Evolutionary conservation across 2,888 invertebrate species (phyloP), one percentile per base, ranked within the genome.

Genomic region (Nomada ruficornis): DNA sequence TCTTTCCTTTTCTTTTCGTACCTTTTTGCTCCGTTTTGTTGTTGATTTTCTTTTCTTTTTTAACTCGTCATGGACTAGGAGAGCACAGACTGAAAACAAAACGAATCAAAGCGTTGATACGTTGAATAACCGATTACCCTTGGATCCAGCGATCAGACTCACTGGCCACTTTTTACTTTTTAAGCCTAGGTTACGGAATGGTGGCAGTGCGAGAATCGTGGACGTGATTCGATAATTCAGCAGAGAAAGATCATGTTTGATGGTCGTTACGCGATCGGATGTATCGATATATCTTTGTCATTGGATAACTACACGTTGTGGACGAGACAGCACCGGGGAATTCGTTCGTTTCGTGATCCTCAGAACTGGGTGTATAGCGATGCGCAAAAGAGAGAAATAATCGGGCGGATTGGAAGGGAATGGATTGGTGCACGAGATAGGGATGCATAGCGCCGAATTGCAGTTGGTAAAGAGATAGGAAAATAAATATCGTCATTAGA

Each of bases 41-140:
- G 59, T 42, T 52, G 55, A 29, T 65, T 70, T n/a, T 47, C 63
- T 62, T 57, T 23, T 67, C 67, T 83, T 81, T 83, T 76, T 36
- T 78, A 87, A 82, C 81, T 82, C 80, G 89, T 88, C 90, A 88
- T 87, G 91, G 91, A 91, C 91, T 90, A 91, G 92, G 92, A 93
- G 93, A 93, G 93, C 91, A 93, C 91, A 93, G 93, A 93, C 93
- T 93, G 93, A 93, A 36, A 36, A 29, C 86, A 90, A 90, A 85
- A 91, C 88, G 88, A 93, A 93, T 93, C 92, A 91, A 92, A 92
- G 90, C 91, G 91, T 92, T 90, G 87, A 88, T 82, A 80, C 87
- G 86, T 88, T 80, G 87, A 77, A 60, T 60, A 52, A 85, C 88
- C 88, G 87, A 89, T 90, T 89, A 23, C 85, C 89, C 86, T 87